Percentiles rank a stretch among this genome's conserved stretches.
These are phyloP conservation scores for Tetramorium parvispinum DNA, from an alignment of 1,140 invertebrate genomes.

Conservation along the genomic window DNA sequence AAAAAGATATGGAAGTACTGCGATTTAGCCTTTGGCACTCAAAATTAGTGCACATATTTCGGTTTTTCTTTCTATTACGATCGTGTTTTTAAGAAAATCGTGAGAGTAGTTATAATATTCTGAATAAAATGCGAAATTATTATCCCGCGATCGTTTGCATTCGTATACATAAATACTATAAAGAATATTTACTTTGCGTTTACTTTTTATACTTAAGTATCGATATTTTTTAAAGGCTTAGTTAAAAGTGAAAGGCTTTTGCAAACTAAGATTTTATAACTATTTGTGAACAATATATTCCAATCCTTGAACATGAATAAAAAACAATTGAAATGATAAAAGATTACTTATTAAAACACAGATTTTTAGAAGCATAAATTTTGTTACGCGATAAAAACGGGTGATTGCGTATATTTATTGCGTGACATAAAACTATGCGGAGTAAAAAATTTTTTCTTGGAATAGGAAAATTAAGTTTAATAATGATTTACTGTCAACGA, in stretches of 20 bases:
- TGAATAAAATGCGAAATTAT: slow-evolving; percentile 1
- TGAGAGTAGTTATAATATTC: neutral
- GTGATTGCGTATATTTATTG: neutral
- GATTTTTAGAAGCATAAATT: neutral
- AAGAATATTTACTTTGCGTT: neutral
- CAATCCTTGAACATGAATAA: neutral
- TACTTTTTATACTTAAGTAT: neutral
- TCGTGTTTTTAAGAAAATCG: neutral
- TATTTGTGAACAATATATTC: neutral
- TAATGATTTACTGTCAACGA: neutral
- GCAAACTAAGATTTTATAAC: neutral
- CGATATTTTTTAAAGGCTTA: neutral
- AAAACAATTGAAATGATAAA: neutral
- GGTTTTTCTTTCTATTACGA: neutral
- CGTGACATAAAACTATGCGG: neutral
- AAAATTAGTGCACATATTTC: neutral
- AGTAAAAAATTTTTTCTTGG: neutral
- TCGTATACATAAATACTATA: neutral
- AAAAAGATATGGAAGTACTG: neutral
- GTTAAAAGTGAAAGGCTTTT: neutral
- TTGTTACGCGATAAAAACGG: neutral
- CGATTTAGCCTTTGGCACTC: neutral
- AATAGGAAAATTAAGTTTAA: neutral
- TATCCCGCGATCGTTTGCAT: neutral
- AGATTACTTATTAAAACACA: neutral